Base-by-base conservation (phyloP, 2,888 invertebrate genomes). In the Osmoderma eremita region DNA sequence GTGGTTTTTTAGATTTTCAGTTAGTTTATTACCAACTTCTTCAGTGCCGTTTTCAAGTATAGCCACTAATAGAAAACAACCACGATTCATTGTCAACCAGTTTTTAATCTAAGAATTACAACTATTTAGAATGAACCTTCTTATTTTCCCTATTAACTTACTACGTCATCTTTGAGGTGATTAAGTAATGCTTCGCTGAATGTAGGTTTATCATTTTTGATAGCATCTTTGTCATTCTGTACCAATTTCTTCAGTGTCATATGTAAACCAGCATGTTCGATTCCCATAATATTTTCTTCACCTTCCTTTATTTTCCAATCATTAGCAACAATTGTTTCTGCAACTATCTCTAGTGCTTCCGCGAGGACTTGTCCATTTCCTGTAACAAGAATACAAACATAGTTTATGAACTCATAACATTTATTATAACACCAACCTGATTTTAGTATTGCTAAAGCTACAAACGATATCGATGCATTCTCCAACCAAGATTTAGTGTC, bases 221-320 rank as follows among this genome's bases (percentile, higher is more conserved):
- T 67, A 39, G 83, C 80, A 10, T 81, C 82, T 72, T 87, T 86
- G 76, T 92, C 92, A 62, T 87, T 80, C 66, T 86, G 86, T 12
- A 91, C 87, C 12, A 94, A 82, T 81, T 92, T 93, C 77, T 93
- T 94, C 36, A 93, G 79, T 68, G 88, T 87, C 86, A 90, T 88
- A 80, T 93, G 92, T 67, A 92, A 83, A 8, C 91, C 93, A 0
- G 91, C 83, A 76, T 92, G 88, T 81, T 94, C 93, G 12, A 93
- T 85, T 0, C 89, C 89, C 8, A 82, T 73, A 5, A 83, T 73
- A 17, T 85, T 82, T 51, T 82, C 81, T 8, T 82, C 83, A 1
- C 71, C 76, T 15, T 81, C 79, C 42, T 79, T 81, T 4, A 90
- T 81, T n/a, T 78, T 84, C 86, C 90, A 89, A 39, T 88, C 84